Evolutionary conservation across 2,797 vertebrate genomes (phyloP), one percentile per base, ranked within the genome.

Genomic region (Ceryle rudis): DNA sequence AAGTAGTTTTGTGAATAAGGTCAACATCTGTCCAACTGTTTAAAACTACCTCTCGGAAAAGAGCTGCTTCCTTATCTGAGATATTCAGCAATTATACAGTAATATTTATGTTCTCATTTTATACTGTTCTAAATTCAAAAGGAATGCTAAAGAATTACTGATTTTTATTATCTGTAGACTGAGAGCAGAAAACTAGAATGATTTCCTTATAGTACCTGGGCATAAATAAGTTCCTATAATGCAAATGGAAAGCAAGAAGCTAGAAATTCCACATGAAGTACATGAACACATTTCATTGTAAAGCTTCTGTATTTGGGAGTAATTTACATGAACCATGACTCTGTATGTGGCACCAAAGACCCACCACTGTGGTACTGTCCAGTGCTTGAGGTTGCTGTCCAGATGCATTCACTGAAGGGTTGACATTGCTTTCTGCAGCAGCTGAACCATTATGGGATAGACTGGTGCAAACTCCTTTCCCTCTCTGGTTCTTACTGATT

Each of bases 401-500:
- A 31, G 0, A 3, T 19, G 5, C 2, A 1, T 3, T 98, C 95
- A 98, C 92, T 98, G 98, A 20, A 97, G 80, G 14, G 95, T 8
- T 1, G 98, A 97, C 96, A 98, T 97, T 5, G 99, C 99, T 93
- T 98, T 99, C 93, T 99, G 99, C 82, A 99, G 97, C 91, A 99
- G 97, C 94, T 99, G 99, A 66, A 99, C 95, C 99, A 99, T 99
- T 88, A 99, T 98, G 90, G 99, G 99, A 94, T 99, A 99, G 84
- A 99, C 98, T 1, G 99, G 98, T 9, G 99, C 98, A 85, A 99
- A 99, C 97, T 99, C 99, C 96, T 99, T 99, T 66, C 98, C 99
- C 94, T 99, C 99, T 86, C 99, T 98, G 1, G 98, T 97, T 97
- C 98, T 98, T 31, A 99, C 99, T 1, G 98, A 98, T 77, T 99